Conservation (phyloP, 2,797 vertebrate genomes). For the Scyliorhinus canicula region DNA sequence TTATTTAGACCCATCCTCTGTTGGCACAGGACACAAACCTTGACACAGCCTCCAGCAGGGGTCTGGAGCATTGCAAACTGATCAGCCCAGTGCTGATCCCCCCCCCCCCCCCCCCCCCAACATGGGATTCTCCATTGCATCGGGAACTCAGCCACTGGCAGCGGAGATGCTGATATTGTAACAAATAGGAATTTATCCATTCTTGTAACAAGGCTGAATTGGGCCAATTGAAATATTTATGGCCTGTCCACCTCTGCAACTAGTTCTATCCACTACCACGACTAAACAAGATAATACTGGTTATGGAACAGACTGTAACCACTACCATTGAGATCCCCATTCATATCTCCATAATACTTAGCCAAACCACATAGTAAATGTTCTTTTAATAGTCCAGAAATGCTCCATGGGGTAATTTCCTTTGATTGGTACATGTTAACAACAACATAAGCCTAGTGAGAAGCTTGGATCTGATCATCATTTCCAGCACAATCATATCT, state of each 20-base stretch:
- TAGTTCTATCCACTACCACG: neutral
- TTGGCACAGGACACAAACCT: too few relatives aligned
- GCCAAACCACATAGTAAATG: neutral
- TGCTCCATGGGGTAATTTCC: neutral
- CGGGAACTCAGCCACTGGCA: too few relatives aligned
- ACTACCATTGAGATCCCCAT: neutral
- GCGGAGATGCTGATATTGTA: neutral
- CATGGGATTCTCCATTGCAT: too few relatives aligned
- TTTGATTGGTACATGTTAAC: neutral
- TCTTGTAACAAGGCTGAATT: neutral
- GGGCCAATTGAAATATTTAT: neutral
- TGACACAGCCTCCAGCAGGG: too few relatives aligned
- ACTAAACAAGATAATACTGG: neutral
- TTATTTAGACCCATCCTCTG: too few relatives aligned
- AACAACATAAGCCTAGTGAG: neutral
- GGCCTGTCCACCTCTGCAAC: neutral
- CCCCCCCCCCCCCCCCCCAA: too few relatives aligned
- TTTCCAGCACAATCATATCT: neutral
- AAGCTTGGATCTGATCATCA: neutral
- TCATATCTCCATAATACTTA: neutral
- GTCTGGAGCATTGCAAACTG: too few relatives aligned
- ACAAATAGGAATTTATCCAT: neutral
- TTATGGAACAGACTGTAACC: neutral
- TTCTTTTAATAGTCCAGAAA: neutral
- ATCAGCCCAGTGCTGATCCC: too few relatives aligned